Base-by-base conservation (phyloP, 1,140 invertebrate genomes). In the Lepidotrigona ventralis region DNA sequence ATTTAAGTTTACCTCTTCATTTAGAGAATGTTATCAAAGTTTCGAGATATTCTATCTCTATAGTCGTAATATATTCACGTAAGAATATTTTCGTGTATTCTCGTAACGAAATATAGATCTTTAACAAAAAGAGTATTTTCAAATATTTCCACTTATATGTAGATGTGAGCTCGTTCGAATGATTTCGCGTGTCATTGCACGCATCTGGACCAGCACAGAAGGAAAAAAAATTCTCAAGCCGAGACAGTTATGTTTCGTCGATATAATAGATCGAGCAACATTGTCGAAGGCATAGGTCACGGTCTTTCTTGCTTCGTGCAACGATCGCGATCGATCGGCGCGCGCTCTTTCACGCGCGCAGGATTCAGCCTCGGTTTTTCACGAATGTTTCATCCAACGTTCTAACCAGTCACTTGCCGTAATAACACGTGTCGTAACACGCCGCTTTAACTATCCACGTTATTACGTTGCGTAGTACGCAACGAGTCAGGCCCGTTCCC, bases 371-470 rank as follows among this genome's bases (percentile, higher is more conserved):
- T 12, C 56, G 46, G 17, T 17, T 63, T 75, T 60, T 75, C 33
- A 23, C 21, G 29, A 75, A n/a, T 33, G 56, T 75, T 75, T 60
- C 73, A 75, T 75, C 73, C 73, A 63, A 33, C 53, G 53, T 29
- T 76, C 39, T 21, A 64, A 39, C 6, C 56, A 46, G 39, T 46
- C 39, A 63, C 46, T 73, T 54, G 73, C 56, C 33, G 73, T 76
- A 76, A 76, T 76, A 56, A 76, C 73, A 46, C 23, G 58, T 76
- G 73, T 76, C 73, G 73, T 76, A 76, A 76, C 46, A 76, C 46
- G 39, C 15, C 14, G 33, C 46, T 51, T 9, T 2, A 54, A 53
- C 56, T 76, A 76, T 63, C 73, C 33, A 76, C n/a, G n/a, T n/a
- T n/a, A n/a, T 76, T 76, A 76, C 73, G 26, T 63, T 75, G 54